Percentiles rank a stretch among this genome's conserved stretches.
These are phyloP conservation scores for Hoplias malabaricus DNA, from an alignment of 2,113 vertebrate genomes.

Conservation along the genomic window DNA sequence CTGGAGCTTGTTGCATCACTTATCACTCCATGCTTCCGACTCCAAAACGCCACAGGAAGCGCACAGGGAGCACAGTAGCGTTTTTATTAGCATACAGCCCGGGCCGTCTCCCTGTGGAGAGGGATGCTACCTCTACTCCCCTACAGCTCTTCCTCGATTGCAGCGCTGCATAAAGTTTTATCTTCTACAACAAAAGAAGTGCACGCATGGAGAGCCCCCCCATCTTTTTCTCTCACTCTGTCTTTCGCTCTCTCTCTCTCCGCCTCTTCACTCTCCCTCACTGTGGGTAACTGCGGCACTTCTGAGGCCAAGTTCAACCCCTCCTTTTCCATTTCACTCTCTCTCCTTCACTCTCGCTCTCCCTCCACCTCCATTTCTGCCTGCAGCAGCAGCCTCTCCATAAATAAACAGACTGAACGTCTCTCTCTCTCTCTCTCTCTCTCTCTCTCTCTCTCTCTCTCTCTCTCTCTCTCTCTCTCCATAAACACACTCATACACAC, in stretches of 20 bases:
- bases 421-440: conserved; percentile 20
- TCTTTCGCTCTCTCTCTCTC: conserved; percentile 48
- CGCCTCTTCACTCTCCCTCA: conserved; percentile 47
- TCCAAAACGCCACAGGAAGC: background rate
- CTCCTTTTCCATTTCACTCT: conserved; percentile 35
- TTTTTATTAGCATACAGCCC: conserved; percentile 39
- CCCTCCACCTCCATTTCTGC: background rate
- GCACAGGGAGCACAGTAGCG: background rate
- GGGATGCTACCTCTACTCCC: background rate
- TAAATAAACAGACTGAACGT: conserved; percentile 14
- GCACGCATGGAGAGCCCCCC: conserved; percentile 1
- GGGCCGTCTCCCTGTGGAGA: conserved; percentile 8
- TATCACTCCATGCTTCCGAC: background rate
- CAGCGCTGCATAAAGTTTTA: conserved; percentile 24
- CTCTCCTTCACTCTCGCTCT: conserved; percentile 47
- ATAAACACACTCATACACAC: background rate
- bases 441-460: conserved; percentile 23
- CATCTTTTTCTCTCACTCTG: background rate
- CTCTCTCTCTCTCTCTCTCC: conserved; percentile 18
- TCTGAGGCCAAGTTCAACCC: conserved; percentile 64
- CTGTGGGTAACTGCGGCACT: conserved; percentile 54
- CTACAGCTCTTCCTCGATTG: conserved; percentile 46
- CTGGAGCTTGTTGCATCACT: conserved; percentile 4
- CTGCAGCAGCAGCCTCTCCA: conserved; percentile 32
- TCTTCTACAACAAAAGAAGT: conserved; percentile 49